phyloP scores from a whole-genome alignment of 2,113 vertebrate species.

The Megaleporinus macrocephalus region DNA sequence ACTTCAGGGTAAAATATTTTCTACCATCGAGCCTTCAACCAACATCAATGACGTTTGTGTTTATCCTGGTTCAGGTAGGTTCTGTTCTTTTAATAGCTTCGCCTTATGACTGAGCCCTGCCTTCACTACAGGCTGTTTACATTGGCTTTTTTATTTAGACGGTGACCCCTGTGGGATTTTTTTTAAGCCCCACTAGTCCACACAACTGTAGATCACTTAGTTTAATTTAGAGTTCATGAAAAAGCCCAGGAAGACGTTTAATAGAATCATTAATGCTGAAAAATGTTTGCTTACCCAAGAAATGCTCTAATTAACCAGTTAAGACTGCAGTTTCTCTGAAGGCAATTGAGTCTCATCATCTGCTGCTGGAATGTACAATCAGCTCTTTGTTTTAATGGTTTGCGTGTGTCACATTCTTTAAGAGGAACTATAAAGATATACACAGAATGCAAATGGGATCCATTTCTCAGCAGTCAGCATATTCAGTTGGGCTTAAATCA shows the following conservation, averaged over 20 bases:
- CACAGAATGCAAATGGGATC: background rate
- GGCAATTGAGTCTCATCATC: background rate
- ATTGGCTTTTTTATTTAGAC: background rate
- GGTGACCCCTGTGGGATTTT: background rate
- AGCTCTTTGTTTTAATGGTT: background rate
- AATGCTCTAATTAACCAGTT: background rate
- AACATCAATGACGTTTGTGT: slow-evolving; percentile 94
- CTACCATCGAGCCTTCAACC: slow-evolving; percentile 88
- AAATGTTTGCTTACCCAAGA: background rate
- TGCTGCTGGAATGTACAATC: background rate
- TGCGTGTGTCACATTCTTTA: background rate
- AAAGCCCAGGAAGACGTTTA: background rate
- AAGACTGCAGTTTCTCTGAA: background rate
- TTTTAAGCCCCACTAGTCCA: background rate
- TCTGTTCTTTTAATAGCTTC: background rate
- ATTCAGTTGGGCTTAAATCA: background rate
- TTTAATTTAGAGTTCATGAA: background rate
- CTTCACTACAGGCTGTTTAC: background rate
- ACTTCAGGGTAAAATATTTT: slow-evolving; percentile 92
- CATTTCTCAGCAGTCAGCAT: background rate
- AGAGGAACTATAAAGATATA: background rate
- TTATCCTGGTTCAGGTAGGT: slow-evolving; percentile 90
- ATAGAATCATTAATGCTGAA: background rate
- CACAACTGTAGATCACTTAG: background rate
- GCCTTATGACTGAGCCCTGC: background rate